Evolutionary conservation across 1,140 invertebrate species (phyloP).

Genomic region (Delia radicum): DNA sequence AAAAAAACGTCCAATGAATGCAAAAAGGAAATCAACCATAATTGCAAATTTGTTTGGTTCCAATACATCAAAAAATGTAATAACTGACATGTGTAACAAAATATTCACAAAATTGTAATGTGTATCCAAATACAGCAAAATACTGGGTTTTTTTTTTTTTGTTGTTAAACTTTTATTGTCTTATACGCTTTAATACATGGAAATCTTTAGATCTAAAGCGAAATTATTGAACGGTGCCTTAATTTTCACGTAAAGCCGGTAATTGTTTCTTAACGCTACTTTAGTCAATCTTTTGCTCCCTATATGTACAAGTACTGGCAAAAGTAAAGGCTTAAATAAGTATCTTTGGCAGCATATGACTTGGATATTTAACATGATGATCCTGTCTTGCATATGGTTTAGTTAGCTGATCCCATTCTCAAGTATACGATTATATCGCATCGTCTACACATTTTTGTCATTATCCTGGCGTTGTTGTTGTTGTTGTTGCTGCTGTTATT

Average conservation of each 20-base stretch:
- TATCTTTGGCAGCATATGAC: too few species aligned
- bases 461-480: too few species aligned
- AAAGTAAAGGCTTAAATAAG: too few species aligned
- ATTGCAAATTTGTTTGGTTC: background rate
- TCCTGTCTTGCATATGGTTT: too few species aligned
- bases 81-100: background rate
- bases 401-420: too few species aligned
- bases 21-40: background rate
- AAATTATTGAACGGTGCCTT: conserved; percentile 22
- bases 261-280: conserved; percentile 24
- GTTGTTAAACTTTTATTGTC: background rate
- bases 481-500: too few species aligned
- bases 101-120: background rate
- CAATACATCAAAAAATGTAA: background rate
- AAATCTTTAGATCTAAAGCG: conserved; percentile 21
- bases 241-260: background rate
- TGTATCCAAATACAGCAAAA: background rate
- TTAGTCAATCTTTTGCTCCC: background rate
- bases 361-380: too few species aligned
- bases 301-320: too few species aligned
- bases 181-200: background rate
- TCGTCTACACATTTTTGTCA: too few species aligned
- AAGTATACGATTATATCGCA: too few species aligned
- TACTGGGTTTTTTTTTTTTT: background rate
- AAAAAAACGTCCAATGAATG: background rate